phyloP scores from a whole-genome alignment of 2,113 vertebrate genomes.

The Terrapene triunguis region DNA sequence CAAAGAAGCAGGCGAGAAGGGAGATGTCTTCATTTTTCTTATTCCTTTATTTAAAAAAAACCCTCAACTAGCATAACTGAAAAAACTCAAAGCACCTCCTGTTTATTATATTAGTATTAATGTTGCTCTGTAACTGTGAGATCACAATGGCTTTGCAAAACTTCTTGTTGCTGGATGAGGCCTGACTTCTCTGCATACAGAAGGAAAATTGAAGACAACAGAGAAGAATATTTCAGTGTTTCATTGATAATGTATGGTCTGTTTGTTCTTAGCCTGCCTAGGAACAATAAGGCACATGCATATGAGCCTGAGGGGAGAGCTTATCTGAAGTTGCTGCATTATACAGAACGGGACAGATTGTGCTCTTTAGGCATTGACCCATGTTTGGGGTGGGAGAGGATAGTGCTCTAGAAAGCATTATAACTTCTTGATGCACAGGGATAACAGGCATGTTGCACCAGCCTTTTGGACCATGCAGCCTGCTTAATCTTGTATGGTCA shows the following conservation, averaged over 20 bases:
- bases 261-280: conserved; percentile 57
- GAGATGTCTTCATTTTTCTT: conserved; percentile 32
- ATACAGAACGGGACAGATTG: neutral
- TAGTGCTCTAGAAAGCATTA: neutral
- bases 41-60: conserved; percentile 5
- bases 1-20: neutral
- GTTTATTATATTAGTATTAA: conserved; percentile 20
- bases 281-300: neutral
- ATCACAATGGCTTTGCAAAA: neutral
- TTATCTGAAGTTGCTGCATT: neutral
- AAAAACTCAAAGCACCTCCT: conserved; percentile 14
- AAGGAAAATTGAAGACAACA: conserved; percentile 12
- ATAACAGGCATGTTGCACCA: neutral
- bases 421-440: neutral
- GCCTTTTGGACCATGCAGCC: accelerated
- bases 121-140: neutral
- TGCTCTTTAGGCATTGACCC: neutral
- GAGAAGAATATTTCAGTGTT: conserved; percentile 19
- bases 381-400: accelerated
- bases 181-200: neutral
- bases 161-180: neutral
- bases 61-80: neutral
- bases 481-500: neutral
- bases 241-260: neutral
- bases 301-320: neutral